Evolutionary conservation across 2,113 vertebrate species (phyloP).

Genomic region (Bothrops jararaca): DNA sequence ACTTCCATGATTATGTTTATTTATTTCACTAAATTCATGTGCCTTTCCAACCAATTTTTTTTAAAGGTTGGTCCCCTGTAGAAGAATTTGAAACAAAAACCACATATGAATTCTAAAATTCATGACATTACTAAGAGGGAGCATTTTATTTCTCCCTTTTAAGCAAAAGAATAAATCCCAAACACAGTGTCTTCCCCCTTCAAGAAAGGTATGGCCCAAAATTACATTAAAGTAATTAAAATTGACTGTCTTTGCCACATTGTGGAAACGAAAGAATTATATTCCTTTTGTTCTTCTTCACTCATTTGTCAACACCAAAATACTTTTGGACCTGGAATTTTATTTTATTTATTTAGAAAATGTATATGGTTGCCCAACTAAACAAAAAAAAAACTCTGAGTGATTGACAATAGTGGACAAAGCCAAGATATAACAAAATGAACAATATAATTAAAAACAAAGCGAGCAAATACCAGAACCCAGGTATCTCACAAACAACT

Average conservation of each 20-base stretch:
- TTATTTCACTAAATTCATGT: neutral
- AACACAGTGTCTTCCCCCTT: neutral
- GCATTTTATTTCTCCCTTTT: neutral
- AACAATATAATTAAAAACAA: neutral
- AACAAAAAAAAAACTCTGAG: neutral
- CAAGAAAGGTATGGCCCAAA: neutral
- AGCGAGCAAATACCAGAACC: neutral
- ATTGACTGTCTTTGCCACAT: no score
- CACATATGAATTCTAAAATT: no score
- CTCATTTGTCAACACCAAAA: neutral
- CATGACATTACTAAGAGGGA: neutral
- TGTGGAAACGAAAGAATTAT: neutral
- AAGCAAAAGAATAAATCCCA: no score
- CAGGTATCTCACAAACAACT: neutral
- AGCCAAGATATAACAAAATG: neutral
- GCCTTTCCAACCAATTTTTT: neutral
- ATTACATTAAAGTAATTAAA: neutral
- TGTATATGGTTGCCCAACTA: neutral
- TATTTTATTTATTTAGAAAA: neutral
- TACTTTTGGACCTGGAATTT: conserved; percentile 1
- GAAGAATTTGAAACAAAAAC: no score
- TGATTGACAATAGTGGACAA: neutral
- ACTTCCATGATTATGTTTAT: neutral
- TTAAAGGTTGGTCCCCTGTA: neutral
- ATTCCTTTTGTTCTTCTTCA: neutral